Evolutionary conservation across 2,888 invertebrate species (phyloP), one percentile per base, ranked within the genome.

Genomic region (Elaeidobius kamerunicus): DNA sequence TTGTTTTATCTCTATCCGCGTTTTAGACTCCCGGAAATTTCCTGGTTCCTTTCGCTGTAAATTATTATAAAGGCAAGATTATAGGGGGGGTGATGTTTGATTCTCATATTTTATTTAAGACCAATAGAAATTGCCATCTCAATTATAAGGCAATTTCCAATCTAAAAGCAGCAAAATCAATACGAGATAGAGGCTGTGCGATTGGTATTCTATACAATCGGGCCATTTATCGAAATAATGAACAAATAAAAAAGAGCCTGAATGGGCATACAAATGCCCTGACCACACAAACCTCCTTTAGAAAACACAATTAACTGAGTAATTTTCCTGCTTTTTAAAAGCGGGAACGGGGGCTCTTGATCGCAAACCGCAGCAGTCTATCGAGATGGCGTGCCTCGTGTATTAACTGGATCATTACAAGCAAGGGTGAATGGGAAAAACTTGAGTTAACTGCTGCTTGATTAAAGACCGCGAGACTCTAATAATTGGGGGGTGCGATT

Each of bases 361-460:
- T 56, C 55, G 59, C 58, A 52, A 53, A 52, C 41, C 57, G 58
- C 57, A 58, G 54, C 63, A 62, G 58, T 63, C 63, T 60, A 50
- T 55, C 46, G 55, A 51, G 49, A 65, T 63, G 64, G 63, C 64
- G 65, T 61, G 67, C 62, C 62, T 59, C 60, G 66, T 69, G 65
- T 69, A 69, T 69, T 69, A 69, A 69, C 65, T 65, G 64, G 67
- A 67, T 69, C 67, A 66, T 56, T 56, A 52, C 55, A 47, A 39
- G 47, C 35, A 46, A 43, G 51, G 52, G 45, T 55, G 52, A 55
- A 55, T 52, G 56, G 30, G 44, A 56, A 56, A 56, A 56, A 56
- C 56, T 56, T 40, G 35, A 67, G 67, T 71, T 73, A 73, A 73
- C 72, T 72, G 72, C 69, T 67, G 69, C 68, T 71, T 73, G 72